Conservation (phyloP, 1,140 invertebrate genomes). For the Trichoplusia ni region DNA sequence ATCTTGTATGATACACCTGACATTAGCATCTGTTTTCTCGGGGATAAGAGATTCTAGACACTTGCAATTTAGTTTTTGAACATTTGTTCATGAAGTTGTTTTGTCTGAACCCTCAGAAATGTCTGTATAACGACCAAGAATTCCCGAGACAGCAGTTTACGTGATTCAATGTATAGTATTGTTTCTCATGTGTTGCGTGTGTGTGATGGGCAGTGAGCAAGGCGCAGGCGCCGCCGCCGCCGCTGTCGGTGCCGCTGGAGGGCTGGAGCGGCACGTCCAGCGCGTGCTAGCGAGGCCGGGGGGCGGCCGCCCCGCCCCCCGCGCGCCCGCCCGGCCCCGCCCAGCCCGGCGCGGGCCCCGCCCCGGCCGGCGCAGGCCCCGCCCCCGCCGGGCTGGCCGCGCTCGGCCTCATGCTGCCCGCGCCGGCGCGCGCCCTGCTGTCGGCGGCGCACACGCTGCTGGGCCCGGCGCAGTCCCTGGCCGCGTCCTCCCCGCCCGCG, state of each 20-base stretch:
- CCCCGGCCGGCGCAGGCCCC: conserved; percentile 52
- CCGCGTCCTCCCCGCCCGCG: conserved; percentile 25
- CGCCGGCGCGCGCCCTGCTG: conserved; percentile 68
- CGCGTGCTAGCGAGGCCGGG: conserved; percentile 72
- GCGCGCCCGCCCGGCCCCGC: neutral
- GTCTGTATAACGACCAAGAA: neutral
- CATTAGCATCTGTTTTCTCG: neutral
- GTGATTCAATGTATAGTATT: neutral
- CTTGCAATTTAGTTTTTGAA: neutral
- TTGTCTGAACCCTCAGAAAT: neutral
- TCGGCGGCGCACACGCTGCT: conserved; percentile 64
- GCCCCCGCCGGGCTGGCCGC: conserved; percentile 63
- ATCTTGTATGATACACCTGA: conserved; percentile 12
- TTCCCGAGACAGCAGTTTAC: neutral
- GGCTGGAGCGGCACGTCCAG: conserved; percentile 69
- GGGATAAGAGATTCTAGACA: neutral
- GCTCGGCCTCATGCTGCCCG: conserved; percentile 61
- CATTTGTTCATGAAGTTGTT: neutral
- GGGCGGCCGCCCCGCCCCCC: conserved; percentile 47
- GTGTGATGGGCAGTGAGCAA: conserved; percentile 51
- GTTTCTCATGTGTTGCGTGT: conserved; percentile 16
- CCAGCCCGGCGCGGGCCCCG: neutral
- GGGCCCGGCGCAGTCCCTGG: conserved; percentile 53
- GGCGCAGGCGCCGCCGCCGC: conserved; percentile 70
- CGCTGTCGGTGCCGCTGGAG: conserved; percentile 62